Evolutionary conservation across 2,797 vertebrate species (phyloP), one percentile per base, ranked within the genome.

Genomic region (Botia kubotai): DNA sequence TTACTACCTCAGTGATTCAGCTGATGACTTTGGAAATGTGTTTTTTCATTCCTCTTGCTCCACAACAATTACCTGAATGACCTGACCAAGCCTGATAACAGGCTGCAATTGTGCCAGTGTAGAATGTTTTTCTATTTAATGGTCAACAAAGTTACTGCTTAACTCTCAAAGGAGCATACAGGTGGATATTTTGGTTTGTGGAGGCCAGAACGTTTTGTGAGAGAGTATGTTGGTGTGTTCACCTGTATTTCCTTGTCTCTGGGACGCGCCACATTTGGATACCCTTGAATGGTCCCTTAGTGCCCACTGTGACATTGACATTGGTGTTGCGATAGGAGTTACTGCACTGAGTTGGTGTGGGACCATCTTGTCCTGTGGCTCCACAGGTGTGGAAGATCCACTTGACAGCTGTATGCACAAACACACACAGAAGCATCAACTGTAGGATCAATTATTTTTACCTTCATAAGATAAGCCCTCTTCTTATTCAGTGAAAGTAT

Each of bases 341-440:
- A 43, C 93, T 94, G 92, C 98, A 99, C 86, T 98, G 96, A 77
- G 93, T 94, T 83, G 97, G 96, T 2, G 95, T 96, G 12, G 98
- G 98, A 52, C 97, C 98, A 0, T 96, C 94, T 13, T 96, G 95
- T 29, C 98, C 98, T 0, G 92, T 95, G 63, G 97, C 97, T 65
- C 97, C 97, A 33, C 98, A 99, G 0, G 97, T 98, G 80, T 95
- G 95, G 85, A 99, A 98, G 33, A 93, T 80, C 97, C 97, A 99
- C 82, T 96, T 91, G 82, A 90, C 90, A 85, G 79, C 86, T 87
- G 75, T 33, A 81, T 69, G 84, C 66, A 72, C 63, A 33, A 17
- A 86, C 69, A 86, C 65, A 71, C 75, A 80, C 80, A 87, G 68
- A 87, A 58, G 83, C 16, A 70, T 2, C 86, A 63, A 39, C 48